phyloP scores from a whole-genome alignment of 1,140 invertebrate genomes.

The Goniozus legneri region DNA sequence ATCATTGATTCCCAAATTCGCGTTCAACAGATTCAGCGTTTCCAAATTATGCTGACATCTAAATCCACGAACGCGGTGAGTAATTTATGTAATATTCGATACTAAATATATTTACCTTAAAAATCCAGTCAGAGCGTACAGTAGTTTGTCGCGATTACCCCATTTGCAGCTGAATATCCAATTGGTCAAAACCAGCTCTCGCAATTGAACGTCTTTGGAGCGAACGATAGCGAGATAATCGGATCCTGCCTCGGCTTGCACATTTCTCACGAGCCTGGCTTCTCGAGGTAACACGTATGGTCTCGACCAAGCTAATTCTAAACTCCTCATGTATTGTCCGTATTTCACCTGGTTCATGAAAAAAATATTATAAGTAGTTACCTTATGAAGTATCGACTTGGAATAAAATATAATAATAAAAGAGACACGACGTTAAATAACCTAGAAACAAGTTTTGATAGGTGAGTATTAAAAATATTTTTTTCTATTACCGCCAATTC shows the following conservation, averaged over 20 bases:
- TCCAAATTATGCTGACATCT: constrained; percentile 44
- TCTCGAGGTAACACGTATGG: constrained; percentile 36
- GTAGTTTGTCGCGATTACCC: constrained; percentile 40
- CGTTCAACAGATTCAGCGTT: constrained; percentile 43
- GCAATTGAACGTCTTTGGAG: constrained; percentile 39
- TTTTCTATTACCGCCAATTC: constrained; percentile 35
- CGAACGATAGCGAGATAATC: constrained; percentile 36
- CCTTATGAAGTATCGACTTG: too few species aligned
- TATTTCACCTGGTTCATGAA: constrained; percentile 44
- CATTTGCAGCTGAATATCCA: constrained; percentile 46
- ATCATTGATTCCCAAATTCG: constrained; percentile 43
- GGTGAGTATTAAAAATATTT: too few species aligned
- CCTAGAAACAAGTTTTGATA: too few species aligned
- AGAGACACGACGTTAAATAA: too few species aligned
- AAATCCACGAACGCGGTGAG: neutral
- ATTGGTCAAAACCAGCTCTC: constrained; percentile 41
- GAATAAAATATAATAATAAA: neutral
- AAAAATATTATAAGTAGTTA: too few species aligned
- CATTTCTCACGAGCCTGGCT: constrained; percentile 25
- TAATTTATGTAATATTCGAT: neutral
- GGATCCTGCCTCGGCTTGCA: constrained; percentile 36
- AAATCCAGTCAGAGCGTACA: constrained; percentile 42
- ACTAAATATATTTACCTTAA: constrained; percentile 29
- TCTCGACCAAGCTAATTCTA: constrained; percentile 46
- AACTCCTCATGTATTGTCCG: constrained; percentile 42